phyloP scores from a whole-genome alignment of 2,888 invertebrate species.

The Tenthredo mesomela region DNA sequence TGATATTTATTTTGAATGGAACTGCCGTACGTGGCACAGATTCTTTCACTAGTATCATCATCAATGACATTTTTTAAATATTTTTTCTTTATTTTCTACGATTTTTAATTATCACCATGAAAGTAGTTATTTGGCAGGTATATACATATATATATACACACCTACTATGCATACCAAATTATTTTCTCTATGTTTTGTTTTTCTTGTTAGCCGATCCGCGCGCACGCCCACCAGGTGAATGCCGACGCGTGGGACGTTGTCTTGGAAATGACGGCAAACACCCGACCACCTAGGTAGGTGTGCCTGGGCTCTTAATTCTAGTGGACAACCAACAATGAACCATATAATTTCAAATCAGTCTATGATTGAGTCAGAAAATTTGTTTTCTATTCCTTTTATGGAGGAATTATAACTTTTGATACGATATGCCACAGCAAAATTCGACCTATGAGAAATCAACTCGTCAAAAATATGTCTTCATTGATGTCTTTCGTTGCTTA shows the following conservation, averaged over 20 bases:
- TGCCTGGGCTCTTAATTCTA: constrained; percentile 21
- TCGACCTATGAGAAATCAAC: background rate
- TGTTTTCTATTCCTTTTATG: background rate
- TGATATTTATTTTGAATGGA: background rate
- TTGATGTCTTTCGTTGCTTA: background rate
- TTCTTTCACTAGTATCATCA: background rate
- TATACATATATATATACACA: too few species aligned
- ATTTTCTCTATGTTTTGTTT: background rate
- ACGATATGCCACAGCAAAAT: background rate
- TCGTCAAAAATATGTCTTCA: background rate
- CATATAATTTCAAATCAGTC: background rate
- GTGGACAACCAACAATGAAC: constrained; percentile 1
- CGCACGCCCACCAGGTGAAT: constrained; percentile 38
- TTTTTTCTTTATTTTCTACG: background rate
- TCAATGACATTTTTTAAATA: background rate
- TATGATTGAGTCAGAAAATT: background rate
- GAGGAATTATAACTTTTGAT: background rate
- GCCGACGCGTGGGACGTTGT: constrained; percentile 19
- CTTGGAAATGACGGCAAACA: background rate
- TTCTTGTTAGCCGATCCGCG: background rate
- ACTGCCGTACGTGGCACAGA: background rate
- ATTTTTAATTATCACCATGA: background rate
- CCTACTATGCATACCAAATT: constrained; percentile 3
- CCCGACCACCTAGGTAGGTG: constrained; percentile 34
- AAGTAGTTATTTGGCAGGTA: background rate